These are phyloP conservation scores for Heliangelus exortis DNA, from an alignment of 2,797 vertebrate species.

Conservation along the genomic window DNA sequence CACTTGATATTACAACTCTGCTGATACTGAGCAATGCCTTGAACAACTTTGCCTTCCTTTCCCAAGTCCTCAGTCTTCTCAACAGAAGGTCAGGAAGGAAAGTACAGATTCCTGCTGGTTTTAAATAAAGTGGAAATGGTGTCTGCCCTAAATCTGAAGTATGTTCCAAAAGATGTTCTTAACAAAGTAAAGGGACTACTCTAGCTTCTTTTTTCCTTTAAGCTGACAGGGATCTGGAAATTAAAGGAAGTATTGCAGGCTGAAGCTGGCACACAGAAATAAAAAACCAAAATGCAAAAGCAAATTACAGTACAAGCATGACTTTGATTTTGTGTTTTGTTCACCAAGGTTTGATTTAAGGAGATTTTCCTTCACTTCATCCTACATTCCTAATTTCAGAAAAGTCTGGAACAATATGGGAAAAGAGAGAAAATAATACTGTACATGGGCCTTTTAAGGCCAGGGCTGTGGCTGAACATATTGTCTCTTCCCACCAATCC, in stretches of 20 bases:
- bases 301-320: background rate
- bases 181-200: background rate
- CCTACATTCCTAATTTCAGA: background rate
- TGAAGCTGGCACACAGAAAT: background rate
- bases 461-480: background rate
- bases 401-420: background rate
- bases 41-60: background rate
- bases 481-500: background rate
- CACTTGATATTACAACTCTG: background rate
- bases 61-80: background rate
- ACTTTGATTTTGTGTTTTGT: background rate
- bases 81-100: conserved; percentile 52
- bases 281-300: background rate
- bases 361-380: background rate
- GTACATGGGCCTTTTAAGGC: background rate
- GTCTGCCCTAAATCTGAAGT: conserved; percentile 17
- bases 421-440: background rate
- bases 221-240: background rate
- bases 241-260: background rate
- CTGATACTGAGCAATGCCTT: background rate
- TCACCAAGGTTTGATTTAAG: background rate
- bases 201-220: background rate
- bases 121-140: conserved; percentile 41
- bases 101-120: background rate
- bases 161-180: background rate